Evolutionary conservation across 2,888 invertebrate genomes (phyloP).

Genomic region (Augochlorella aurata): DNA sequence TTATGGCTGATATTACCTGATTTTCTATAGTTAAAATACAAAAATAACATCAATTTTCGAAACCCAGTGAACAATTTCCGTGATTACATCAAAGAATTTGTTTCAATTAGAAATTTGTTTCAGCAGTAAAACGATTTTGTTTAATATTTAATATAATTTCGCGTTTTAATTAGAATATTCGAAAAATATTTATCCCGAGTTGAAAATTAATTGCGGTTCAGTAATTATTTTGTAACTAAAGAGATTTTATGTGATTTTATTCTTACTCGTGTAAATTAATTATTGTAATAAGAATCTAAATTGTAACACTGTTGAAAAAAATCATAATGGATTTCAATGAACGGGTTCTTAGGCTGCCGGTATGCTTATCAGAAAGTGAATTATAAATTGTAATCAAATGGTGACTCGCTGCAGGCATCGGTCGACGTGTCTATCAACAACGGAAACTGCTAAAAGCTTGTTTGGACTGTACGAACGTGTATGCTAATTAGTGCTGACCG

Average conservation of each 20-base stretch:
- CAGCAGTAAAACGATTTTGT: too few species aligned
- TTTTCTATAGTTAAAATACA: too few species aligned
- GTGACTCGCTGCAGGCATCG: neutral
- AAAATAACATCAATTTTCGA: too few species aligned
- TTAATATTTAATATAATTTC: neutral
- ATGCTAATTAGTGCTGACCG: constrained; percentile 65
- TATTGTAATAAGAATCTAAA: too few species aligned
- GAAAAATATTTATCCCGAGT: neutral
- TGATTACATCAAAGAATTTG: too few species aligned
- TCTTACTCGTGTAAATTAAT: too few species aligned
- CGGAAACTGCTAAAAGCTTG: neutral
- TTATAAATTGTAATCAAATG: neutral
- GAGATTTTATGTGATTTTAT: neutral
- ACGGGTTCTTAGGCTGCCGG: neutral
- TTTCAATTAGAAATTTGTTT: neutral
- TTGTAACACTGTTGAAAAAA: neutral
- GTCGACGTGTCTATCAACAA: constrained; percentile 1
- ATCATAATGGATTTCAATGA: neutral
- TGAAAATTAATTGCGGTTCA: neutral
- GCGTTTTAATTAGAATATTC: neutral
- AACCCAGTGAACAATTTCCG: too few species aligned
- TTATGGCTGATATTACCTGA: too few species aligned
- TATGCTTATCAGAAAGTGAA: neutral
- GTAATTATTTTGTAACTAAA: neutral
- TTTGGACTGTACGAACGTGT: constrained; percentile 35